Conservation (phyloP, 92 coral and sea anemone species). For the Pocillopora meandrina region DNA sequence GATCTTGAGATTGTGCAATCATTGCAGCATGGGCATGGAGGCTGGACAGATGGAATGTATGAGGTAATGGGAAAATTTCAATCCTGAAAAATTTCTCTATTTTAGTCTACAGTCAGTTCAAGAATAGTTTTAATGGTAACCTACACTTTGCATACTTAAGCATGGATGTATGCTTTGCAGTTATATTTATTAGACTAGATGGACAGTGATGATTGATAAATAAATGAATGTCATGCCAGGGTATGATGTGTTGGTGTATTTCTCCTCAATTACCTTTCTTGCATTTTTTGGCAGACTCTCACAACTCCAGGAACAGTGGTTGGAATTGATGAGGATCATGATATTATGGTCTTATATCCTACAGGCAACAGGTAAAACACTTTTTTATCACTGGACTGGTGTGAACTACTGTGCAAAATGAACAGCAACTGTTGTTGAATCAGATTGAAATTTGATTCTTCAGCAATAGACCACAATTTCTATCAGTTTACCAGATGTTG, state of each 20-base stretch:
- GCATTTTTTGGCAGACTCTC: slow-evolving; percentile 65
- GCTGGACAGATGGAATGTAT: slow-evolving; percentile 99
- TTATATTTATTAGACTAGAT: no score
- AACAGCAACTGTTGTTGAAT: neutral
- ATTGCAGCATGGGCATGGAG: slow-evolving; percentile 98
- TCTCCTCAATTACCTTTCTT: neutral
- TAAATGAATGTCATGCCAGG: no score
- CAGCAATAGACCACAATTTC: no score
- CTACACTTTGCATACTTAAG: no score
- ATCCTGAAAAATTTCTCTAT: neutral
- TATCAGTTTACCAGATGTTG: no score
- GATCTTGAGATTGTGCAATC: slow-evolving; percentile 99
- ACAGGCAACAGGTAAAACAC: slow-evolving; percentile 84
- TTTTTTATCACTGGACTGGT: neutral
- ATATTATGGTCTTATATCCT: slow-evolving; percentile 94
- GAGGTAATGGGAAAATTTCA: slow-evolving; percentile 61
- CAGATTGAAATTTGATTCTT: neutral
- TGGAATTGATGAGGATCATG: slow-evolving; percentile 99
- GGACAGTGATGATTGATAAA: no score
- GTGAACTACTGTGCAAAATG: neutral
- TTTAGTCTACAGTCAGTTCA: no score
- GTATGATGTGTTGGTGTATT: neutral
- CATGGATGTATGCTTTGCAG: no score
- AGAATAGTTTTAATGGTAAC: no score
- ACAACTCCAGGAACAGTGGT: slow-evolving; percentile 96